Conservation (phyloP, 1,140 invertebrate species). For the Melanaphis sacchari region DNA sequence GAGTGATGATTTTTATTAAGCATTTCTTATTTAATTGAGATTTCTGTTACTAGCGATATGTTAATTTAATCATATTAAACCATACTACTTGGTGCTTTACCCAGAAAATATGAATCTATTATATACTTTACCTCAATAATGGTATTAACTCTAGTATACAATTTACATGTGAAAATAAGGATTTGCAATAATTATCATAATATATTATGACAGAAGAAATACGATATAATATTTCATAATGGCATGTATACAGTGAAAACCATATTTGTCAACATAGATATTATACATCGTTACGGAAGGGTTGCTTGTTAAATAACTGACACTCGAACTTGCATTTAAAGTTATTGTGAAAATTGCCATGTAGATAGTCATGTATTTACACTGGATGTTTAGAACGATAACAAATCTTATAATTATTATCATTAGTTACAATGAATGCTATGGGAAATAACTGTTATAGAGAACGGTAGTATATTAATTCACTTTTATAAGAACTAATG, state of each 20-base stretch:
- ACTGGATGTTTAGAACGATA: background rate
- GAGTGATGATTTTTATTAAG: background rate
- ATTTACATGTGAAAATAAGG: background rate
- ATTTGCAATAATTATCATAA: background rate
- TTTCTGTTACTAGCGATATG: no score
- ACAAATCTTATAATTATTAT: background rate
- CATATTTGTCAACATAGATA: background rate
- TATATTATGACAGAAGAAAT: background rate
- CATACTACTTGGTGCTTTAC: background rate
- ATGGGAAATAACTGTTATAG: background rate
- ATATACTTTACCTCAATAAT: background rate
- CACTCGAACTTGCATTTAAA: background rate
- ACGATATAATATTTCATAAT: background rate
- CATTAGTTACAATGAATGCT: background rate
- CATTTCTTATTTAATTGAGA: no score
- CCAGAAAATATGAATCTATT: background rate
- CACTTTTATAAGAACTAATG: background rate
- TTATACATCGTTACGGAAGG: background rate
- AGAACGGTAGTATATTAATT: background rate
- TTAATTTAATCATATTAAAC: no score
- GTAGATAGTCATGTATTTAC: background rate
- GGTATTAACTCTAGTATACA: background rate
- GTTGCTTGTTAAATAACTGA: background rate
- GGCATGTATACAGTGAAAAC: background rate
- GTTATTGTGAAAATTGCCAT: background rate